Evolutionary conservation across 2,797 vertebrate genomes (phyloP), one percentile per base, ranked within the genome.

Genomic region (Alfaro cultratus): DNA sequence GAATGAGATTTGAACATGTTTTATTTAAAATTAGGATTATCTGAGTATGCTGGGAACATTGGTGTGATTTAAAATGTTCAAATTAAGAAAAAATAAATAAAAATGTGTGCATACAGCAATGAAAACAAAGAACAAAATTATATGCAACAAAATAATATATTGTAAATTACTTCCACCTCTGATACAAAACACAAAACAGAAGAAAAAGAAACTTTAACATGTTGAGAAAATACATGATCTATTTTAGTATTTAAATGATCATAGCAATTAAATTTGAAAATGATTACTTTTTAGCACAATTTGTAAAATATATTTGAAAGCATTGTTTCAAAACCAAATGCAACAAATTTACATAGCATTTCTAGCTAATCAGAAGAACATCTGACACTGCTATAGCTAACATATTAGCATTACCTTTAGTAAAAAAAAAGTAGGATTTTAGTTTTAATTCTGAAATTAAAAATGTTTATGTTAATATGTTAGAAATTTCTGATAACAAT

Each of bases 1-100:
- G 10, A 68, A 68, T 41, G 39, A 43, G 39, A 68, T 68, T 5
- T 41, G 64, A 41, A 16, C 26, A 0, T 41, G 31, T 77, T 67
- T 39, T 31, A 68, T 75, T 45, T 53, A 62, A 78, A 74, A 77
- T n/a, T 4, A 67, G 74, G 49, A 77, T 75, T 3, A 26, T 36
- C 13, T 8, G 7, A 26, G 21, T 9, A 13, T 55, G 72, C 45
- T 9, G 2, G 68, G 62, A 18, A 36, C 34, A 67, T 3, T 47
- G 46, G 46, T 47, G 46, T 16, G 49, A 51, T 51, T 51, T 53
- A 53, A 18, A 11, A 16, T 41, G 21, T 79, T 60, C 8, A 70
- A 67, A 31, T 45, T 34, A 34, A 62, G 7, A 23, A 36, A 21
- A 36, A 21, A 16, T 3, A 57, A 12, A 57, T n/a, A 29, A 57